Evolutionary conservation across 2,113 vertebrate genomes (phyloP).

Genomic region (Jaculus jaculus): DNA sequence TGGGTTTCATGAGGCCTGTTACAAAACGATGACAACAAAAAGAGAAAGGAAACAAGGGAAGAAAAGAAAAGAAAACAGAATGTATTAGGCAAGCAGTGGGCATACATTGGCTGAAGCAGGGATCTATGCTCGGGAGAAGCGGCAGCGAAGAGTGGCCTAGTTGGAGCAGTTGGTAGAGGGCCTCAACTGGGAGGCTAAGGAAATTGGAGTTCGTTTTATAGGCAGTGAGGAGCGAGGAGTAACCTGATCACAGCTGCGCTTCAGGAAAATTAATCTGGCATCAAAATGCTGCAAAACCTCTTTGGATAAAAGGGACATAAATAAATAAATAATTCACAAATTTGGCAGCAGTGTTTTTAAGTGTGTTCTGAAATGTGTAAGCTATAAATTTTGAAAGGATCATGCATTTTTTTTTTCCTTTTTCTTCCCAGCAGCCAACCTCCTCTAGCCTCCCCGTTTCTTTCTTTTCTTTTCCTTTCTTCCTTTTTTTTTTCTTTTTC

Average conservation of each 20-base stretch:
- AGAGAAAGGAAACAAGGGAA: neutral
- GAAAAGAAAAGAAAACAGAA: neutral
- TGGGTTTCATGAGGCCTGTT: neutral
- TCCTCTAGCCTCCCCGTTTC: neutral
- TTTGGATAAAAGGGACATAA: conserved; percentile 51
- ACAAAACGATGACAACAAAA: neutral
- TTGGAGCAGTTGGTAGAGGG: neutral
- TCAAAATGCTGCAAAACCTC: conserved; percentile 28
- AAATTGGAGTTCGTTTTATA: conserved; percentile 55
- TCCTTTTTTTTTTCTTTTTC: neutral
- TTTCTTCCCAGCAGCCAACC: neutral
- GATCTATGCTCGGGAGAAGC: neutral
- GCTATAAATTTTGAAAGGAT: conserved; percentile 33
- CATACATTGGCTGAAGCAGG: neutral
- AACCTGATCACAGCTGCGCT: conserved; percentile 47
- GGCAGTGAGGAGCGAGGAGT: conserved; percentile 20
- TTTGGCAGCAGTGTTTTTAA: neutral
- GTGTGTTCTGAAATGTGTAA: neutral
- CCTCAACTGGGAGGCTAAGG: conserved; percentile 37
- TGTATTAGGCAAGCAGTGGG: too few relatives aligned
- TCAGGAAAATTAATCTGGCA: conserved; percentile 69
- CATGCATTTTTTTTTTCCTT: neutral
- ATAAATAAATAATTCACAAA: conserved; percentile 52
- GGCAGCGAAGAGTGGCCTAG: neutral
- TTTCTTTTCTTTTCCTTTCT: neutral